A percentile compares a stretch with the other conserved stretches of the same genome.
phyloP scores from a whole-genome alignment of 2,797 vertebrate genomes.

The Bufotes viridis region DNA sequence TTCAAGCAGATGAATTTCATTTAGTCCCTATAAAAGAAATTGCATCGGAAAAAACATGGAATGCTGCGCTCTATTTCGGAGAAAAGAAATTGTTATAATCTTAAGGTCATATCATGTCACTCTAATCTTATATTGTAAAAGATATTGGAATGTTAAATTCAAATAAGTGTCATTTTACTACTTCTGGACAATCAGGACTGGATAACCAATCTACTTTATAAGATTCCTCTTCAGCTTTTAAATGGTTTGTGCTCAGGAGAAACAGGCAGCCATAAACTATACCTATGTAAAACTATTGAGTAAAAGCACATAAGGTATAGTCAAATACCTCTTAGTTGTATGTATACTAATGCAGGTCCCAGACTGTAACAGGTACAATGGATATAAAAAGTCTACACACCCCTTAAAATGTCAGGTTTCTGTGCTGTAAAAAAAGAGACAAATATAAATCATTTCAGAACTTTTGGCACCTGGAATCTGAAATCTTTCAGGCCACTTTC shows the following conservation, averaged over 20 bases:
- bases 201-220: neutral
- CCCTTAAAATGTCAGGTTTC: too few relatives aligned
- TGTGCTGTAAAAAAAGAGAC: too few relatives aligned
- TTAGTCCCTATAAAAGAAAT: constrained; percentile 33
- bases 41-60: neutral
- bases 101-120: constrained; percentile 28
- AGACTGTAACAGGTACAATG: too few relatives aligned
- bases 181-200: neutral
- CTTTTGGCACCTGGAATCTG: too few relatives aligned
- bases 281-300: too few relatives aligned
- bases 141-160: neutral
- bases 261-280: too few relatives aligned
- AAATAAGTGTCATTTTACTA: constrained; percentile 1
- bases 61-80: neutral
- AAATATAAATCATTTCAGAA: too few relatives aligned
- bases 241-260: neutral
- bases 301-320: too few relatives aligned
- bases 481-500: too few relatives aligned
- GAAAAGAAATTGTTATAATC: constrained; percentile 10
- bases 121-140: constrained; percentile 10
- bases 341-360: too few relatives aligned
- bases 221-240: neutral
- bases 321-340: too few relatives aligned
- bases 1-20: constrained; percentile 32
- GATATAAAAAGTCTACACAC: too few relatives aligned